Percentiles rank a stretch among this genome's conserved stretches.
These are phyloP conservation scores for Myoxocephalus aenaeus DNA, from an alignment of 2,797 vertebrate species.

Conservation along the genomic window DNA sequence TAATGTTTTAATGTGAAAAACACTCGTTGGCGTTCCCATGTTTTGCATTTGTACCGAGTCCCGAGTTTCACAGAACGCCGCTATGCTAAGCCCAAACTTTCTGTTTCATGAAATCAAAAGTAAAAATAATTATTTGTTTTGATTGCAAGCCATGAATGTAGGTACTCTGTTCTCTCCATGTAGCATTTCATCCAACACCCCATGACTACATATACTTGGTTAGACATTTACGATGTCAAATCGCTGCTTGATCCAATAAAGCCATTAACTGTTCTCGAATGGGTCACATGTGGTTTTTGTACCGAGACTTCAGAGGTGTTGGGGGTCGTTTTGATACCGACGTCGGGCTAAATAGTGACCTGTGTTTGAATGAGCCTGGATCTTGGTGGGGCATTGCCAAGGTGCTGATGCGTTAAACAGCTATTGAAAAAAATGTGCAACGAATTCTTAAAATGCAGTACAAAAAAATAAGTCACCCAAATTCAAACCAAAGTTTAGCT, in stretches of 20 bases:
- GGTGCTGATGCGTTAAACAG: constrained; percentile 67
- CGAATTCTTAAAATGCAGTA: constrained; percentile 23
- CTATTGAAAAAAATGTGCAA: constrained; percentile 38
- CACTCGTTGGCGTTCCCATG: constrained; percentile 30
- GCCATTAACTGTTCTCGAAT: constrained; percentile 79
- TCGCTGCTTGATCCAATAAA: constrained; percentile 83
- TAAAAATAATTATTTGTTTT: constrained; percentile 29
- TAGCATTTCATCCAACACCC: constrained; percentile 75
- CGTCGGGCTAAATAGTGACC: constrained; percentile 46
- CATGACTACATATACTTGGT: constrained; percentile 69
- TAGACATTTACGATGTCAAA: constrained; percentile 75
- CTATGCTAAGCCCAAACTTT: constrained; percentile 20
- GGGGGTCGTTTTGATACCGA: constrained; percentile 21
- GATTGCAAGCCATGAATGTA: constrained; percentile 46
- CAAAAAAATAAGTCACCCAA: neutral
- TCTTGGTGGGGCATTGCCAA: constrained; percentile 71
- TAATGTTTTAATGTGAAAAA: constrained; percentile 8
- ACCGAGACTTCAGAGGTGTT: constrained; percentile 58
- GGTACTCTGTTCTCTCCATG: constrained; percentile 68
- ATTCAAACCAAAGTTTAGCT: constrained; percentile 30
- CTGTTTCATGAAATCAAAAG: constrained; percentile 26
- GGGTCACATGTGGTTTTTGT: constrained; percentile 84
- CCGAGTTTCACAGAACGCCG: constrained; percentile 11
- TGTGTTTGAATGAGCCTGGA: constrained; percentile 72
- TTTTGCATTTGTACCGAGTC: constrained; percentile 48